Base-by-base conservation (phyloP, 2,888 invertebrate species). In the Coelinius sp. region DNA sequence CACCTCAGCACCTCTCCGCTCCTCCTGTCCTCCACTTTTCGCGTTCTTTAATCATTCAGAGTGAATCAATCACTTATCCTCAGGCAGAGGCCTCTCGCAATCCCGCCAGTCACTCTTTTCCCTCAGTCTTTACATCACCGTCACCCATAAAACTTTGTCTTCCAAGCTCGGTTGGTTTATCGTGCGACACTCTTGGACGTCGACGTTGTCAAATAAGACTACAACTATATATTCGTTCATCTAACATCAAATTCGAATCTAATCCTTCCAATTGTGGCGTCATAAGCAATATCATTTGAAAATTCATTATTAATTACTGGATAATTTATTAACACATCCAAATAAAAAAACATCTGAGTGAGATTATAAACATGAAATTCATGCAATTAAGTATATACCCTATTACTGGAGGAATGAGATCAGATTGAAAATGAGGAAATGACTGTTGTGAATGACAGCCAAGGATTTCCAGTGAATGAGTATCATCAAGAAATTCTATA, bases 21-120 rank as follows among this genome's bases (percentile, higher is more conserved):
- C 76, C 74, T 67, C 71, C 73, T 72, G 71, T 74, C 68, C 77
- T 75, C 69, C 79, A 77, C 79, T 81, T 79, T 79, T 79, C 81
- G 79, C 80, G 79, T 85, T 86, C 85, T 87, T 88, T 86, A 86
- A 88, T 88, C 87, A 87, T 88, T 88, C 86, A 85, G 84, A 85
- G 86, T 84, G 82, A 87, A 88, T 87, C 86, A 86, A 87, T 87
- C 88, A 87, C 87, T 83, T 79, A 82, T 83, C 82, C 80, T n/a
- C 78, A 79, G 78, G 81, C 78, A 49, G 12, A 24, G 52, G 79
- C 80, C 79, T 77, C 78, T 77, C 77, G 81, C 82, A 82, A 84
- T 84, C 81, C 82, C 81, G 83, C 82, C 79, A 84, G 84, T 85
- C 85, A 84, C 85, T 82, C 84, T 79, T 79, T 65, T 79, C 77